Percentiles rank a stretch among this genome's conserved stretches.
Evolutionary conservation across 2,113 vertebrate genomes (phyloP).

Genomic region (Regulus satrapa): DNA sequence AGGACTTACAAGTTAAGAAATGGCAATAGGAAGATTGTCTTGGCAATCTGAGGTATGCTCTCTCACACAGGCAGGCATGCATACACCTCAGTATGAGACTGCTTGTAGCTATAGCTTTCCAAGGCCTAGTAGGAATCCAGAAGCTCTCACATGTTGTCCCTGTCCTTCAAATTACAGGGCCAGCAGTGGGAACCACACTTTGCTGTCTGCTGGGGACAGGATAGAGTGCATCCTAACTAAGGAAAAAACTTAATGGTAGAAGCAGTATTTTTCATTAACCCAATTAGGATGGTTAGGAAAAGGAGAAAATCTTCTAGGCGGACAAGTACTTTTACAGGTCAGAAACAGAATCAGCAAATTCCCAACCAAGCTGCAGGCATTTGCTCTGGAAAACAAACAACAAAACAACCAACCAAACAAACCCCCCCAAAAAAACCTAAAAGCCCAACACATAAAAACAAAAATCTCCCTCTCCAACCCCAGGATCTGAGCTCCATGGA

Average conservation of each 20-base stretch:
- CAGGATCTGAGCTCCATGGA: neutral
- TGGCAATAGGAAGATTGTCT: neutral
- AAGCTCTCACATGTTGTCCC: fast-evolving
- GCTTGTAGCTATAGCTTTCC: neutral
- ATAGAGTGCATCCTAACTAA: neutral
- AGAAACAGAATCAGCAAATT: neutral
- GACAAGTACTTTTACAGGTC: neutral
- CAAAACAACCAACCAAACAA: no score
- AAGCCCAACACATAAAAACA: no score
- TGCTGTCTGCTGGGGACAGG: neutral
- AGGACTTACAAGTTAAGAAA: neutral
- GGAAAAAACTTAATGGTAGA: neutral
- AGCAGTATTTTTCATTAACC: neutral
- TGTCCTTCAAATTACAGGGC: neutral
- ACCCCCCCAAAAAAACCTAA: no score
- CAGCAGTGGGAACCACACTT: neutral
- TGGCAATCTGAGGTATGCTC: neutral
- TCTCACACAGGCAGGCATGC: neutral
- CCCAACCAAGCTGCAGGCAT: neutral
- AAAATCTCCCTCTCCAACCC: fast-evolving
- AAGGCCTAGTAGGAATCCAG: fast-evolving
- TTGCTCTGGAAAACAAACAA: neutral
- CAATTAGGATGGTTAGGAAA: neutral
- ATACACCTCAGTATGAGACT: neutral
- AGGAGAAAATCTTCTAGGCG: neutral